A percentile compares a stretch with the other conserved stretches of the same genome.
These are phyloP conservation scores for Chymomyza costata DNA, from an alignment of 1,140 invertebrate genomes.

Conservation along the genomic window DNA sequence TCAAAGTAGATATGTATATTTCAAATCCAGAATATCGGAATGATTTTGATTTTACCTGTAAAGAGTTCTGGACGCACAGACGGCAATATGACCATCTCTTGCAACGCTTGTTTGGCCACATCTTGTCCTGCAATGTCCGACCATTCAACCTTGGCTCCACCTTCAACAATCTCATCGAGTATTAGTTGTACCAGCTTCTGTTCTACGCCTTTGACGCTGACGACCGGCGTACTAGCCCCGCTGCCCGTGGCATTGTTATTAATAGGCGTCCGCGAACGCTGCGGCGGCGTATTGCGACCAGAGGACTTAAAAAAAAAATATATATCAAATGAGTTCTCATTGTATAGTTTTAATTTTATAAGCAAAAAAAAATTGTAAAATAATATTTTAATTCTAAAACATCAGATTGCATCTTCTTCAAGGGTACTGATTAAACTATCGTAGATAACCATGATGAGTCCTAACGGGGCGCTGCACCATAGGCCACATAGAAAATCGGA, in stretches of 20 bases:
- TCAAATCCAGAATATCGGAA: too few species aligned
- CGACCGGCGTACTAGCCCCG: conserved; percentile 75
- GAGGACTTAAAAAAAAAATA: conserved; percentile 76
- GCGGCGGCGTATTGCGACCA: conserved; percentile 75
- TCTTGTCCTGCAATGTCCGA: conserved; percentile 94
- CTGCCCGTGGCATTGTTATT: conserved; percentile 63
- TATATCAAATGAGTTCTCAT: too few species aligned
- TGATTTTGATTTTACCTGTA: conserved; percentile 83
- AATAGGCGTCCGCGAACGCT: conserved; percentile 70
- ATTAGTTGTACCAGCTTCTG: conserved; percentile 91
- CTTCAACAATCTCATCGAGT: conserved; percentile 84
- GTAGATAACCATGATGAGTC: too few species aligned
- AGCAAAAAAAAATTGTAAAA: too few species aligned
- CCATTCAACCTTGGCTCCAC: conserved; percentile 90
- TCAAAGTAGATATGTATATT: too few species aligned
- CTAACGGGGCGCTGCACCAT: too few species aligned
- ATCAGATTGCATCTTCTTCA: too few species aligned
- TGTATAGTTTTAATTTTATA: too few species aligned
- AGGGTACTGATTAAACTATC: too few species aligned
- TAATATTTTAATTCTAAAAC: too few species aligned
- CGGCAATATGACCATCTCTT: conserved; percentile 98
- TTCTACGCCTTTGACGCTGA: conserved; percentile 85
- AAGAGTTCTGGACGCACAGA: conserved; percentile 96
- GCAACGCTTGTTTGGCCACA: conserved; percentile 94
- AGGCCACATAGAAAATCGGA: too few species aligned